Conservation (phyloP, 2,797 vertebrate genomes). For the Tachyglossus aculeatus region DNA sequence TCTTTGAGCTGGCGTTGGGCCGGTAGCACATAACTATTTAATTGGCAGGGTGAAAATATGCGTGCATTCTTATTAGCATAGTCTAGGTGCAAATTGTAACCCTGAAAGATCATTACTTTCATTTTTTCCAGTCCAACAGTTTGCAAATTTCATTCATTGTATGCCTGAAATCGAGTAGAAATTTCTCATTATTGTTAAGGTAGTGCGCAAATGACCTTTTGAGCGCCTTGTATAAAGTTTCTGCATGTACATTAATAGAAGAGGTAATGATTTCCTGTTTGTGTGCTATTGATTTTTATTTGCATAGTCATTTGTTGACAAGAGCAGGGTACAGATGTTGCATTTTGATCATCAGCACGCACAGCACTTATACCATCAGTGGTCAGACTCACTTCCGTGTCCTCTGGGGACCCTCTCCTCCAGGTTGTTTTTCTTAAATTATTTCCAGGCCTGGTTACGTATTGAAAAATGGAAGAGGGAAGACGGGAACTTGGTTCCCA, state of each 20-base stretch:
- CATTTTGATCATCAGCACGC: slow-evolving; percentile 64
- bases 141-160: slow-evolving; percentile 16
- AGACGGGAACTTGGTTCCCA: too few species aligned
- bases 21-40: slow-evolving; percentile 8
- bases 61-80: background rate
- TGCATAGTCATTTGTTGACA: slow-evolving; percentile 81
- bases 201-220: slow-evolving; percentile 58
- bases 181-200: slow-evolving; percentile 42
- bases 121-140: slow-evolving; percentile 15
- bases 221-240: slow-evolving; percentile 42
- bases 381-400: background rate
- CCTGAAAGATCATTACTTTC: background rate
- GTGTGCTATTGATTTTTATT: slow-evolving; percentile 80
- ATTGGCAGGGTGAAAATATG: background rate
- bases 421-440: too few species aligned
- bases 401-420: background rate
- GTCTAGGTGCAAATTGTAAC: background rate
- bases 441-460: too few species aligned
- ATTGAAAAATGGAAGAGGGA: too few species aligned
- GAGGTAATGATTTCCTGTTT: slow-evolving; percentile 77
- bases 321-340: slow-evolving; percentile 68
- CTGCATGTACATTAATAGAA: slow-evolving; percentile 73
- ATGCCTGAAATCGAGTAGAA: background rate
- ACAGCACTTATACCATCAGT: background rate
- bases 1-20: background rate